Conservation (phyloP, 2,113 vertebrate genomes). For the Microtus pennsylvanicus region DNA sequence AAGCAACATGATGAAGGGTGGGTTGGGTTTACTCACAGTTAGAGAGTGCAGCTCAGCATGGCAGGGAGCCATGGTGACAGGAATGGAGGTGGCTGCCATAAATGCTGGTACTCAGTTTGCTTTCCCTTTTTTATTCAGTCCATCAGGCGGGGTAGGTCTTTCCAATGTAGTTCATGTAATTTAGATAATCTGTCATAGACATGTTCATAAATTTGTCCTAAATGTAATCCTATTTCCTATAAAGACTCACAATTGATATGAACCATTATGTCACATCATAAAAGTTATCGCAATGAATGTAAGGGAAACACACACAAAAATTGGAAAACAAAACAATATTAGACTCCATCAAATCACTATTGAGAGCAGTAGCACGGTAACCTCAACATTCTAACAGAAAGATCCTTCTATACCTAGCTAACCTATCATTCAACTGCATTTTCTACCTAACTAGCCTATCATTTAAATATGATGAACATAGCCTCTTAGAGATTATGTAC, state of each 20-base stretch:
- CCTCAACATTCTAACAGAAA: not conserved
- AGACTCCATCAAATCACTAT: not conserved
- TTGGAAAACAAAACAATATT: too few relatives aligned
- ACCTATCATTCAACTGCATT: not conserved
- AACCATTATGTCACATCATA: not conserved
- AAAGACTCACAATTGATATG: too few relatives aligned
- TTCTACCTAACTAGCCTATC: not conserved
- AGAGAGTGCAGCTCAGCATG: not conserved
- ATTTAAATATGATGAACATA: not conserved
- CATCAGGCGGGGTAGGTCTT: not conserved
- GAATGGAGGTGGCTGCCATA: too few relatives aligned
- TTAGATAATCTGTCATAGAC: too few relatives aligned
- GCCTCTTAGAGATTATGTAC: not conserved
- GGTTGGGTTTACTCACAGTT: too few relatives aligned
- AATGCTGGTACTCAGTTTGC: not conserved
- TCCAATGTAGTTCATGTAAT: not conserved
- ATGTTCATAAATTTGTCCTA: not conserved
- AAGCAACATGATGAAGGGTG: not conserved
- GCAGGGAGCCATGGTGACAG: not conserved
- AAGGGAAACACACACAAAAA: not conserved
- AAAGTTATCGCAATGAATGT: not conserved
- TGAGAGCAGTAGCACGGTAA: not conserved
- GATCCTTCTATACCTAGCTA: not conserved
- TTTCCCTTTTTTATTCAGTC: too few relatives aligned
- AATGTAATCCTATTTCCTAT: too few relatives aligned